Base-by-base conservation (phyloP, 1,140 invertebrate genomes). In the Forficula auricularia region DNA sequence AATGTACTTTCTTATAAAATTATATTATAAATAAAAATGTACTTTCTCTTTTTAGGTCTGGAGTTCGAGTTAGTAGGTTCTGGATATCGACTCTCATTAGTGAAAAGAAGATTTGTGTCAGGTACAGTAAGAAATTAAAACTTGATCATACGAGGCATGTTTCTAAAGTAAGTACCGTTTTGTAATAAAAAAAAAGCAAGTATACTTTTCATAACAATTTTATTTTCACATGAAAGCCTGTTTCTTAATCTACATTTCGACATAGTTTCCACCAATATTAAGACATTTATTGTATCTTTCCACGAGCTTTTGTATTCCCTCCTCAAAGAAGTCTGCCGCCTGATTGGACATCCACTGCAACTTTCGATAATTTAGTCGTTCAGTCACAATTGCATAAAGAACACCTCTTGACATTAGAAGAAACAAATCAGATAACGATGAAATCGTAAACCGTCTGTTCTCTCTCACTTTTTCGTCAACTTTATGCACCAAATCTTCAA, bases 81-180 rank as follows among this genome's bases (percentile, higher is more conserved):
- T 43, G 90, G 90, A 4, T 97, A 96, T 62, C 72, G 91, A 55
- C 64, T 96, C 43, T 96, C 91, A 19, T 70, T 97, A 49, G 81
- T 91, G 33, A 97, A 97, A 61, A 75, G 87, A 50, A 71, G 89
- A 58, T 94, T 96, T 66, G 82, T 91, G 41, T 90, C 90, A 52
- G 91, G 88, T 80, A 68, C 67, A 66, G 52, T 20, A 38, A 32
- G 37, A 13, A 13, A 37, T 4, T 44, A 48, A 27, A 22, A 15
- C 32, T 14, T 38, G 19, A 43, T 19, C 34, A 22, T 7, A 39
- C n/a, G n/a, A 15, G 15, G 12, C 12, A 13, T 18, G 1, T 6
- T 12, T 12, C 14, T 15, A 6, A 15, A 6, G n/a, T 15, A 38
- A 15, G 13, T 6, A 18, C 19, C 3, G 1, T 2, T 38, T 3